Base-by-base conservation (phyloP, 2,113 vertebrate species). In the Gasterosteus aculeatus region DNA sequence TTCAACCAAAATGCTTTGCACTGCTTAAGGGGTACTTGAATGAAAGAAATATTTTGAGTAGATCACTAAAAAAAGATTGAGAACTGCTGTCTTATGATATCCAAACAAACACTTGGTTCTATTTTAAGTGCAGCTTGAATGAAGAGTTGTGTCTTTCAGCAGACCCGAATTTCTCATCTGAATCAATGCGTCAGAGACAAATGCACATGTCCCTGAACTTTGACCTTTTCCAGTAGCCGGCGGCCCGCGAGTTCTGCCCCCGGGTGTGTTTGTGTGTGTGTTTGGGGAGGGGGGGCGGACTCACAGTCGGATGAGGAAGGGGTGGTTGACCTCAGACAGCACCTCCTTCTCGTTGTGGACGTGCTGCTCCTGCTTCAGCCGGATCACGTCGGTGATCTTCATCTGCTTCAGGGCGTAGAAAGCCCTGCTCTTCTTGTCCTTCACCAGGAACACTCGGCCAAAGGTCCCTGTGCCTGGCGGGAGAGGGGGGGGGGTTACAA, bases 281-380 rank as follows among this genome's bases (percentile, higher is more conserved):
- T 19, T 6, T 49, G 46, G 6, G 18, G 18, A 19, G 2, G 19
- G 10, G 19, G 33, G 22, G 10, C 29, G 10, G 14, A 96, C 97
- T 97, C 93, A 99, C 97, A 99, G 89, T 77, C 92, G 91, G 81
- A 99, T 96, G 81, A 99, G 95, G 89, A 98, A 99, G 0, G 97
- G 95, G 88, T 99, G 96, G 86, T 91, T 95, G 82, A 97, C 95
- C 81, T 99, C 97, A n/a, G 92, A 91, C 64, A 99, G 92, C 54
- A 99, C 97, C 31, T 96, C 95, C 84, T 99, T 99, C 87, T 99
- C 97, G 10, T 98, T 99, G 92, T 97, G 97, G 5, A 99, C 98
- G 0, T 99, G 98, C 10, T 98, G 96, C 68, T 99, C 97, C 90
- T 99, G 98, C 86, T 98, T 98, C 78, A 99, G 94, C 2, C 97